phyloP scores from a whole-genome alignment of 2,113 vertebrate species.

The Poecile atricapillus region DNA sequence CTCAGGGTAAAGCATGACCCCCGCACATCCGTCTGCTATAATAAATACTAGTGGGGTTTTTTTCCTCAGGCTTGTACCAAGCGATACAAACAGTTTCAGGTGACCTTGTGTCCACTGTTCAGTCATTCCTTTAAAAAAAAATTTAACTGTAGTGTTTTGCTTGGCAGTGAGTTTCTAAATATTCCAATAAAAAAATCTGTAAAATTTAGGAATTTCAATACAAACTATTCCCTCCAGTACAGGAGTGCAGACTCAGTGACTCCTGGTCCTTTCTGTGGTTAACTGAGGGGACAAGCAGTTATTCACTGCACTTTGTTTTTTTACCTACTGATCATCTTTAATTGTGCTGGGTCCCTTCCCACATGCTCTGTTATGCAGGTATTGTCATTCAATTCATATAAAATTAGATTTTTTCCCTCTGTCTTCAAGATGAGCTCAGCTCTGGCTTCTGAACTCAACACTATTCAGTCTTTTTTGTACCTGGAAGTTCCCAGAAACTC shows the following conservation, averaged over 20 bases:
- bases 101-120: neutral
- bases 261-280: neutral
- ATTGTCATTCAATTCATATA: neutral
- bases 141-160: neutral
- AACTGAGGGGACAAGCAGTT: neutral
- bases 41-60: neutral
- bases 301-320: neutral
- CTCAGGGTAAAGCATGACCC: neutral
- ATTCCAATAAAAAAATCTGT: neutral
- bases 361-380: neutral
- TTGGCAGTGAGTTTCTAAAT: neutral
- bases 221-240: neutral
- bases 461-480: neutral
- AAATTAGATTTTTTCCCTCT: neutral
- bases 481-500: neutral
- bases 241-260: neutral
- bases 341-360: neutral
- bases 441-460: neutral
- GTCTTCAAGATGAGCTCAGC: neutral
- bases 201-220: neutral
- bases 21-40: neutral
- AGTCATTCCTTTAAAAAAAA: neutral
- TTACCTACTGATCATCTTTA: neutral
- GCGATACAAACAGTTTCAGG: neutral
- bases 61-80: neutral